Conservation (phyloP, 1,140 invertebrate genomes). For the Oreohelix idahoensis region DNA sequence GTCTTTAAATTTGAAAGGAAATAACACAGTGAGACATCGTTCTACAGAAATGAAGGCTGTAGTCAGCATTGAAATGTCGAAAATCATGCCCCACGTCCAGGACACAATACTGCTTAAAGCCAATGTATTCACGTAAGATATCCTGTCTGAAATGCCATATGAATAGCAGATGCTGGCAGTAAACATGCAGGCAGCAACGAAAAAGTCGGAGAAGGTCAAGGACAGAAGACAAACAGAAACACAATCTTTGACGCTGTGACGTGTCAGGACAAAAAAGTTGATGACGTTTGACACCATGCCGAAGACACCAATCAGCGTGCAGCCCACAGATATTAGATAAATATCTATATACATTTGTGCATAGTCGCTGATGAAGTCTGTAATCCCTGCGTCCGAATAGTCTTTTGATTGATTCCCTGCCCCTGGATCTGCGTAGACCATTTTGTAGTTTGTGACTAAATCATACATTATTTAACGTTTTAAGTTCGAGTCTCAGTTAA, state of each 20-base stretch:
- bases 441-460: no score
- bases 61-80: not conserved
- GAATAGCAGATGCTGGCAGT: not conserved
- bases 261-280: not conserved
- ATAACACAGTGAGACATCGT: not conserved
- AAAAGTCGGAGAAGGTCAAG: conserved; percentile 12
- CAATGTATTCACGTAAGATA: not conserved
- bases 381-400: not conserved
- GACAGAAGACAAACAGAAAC: conserved; percentile 18
- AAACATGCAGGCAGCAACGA: not conserved
- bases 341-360: not conserved
- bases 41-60: conserved; percentile 12
- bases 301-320: not conserved
- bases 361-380: not conserved
- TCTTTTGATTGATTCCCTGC: not conserved
- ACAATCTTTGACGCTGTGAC: conserved; percentile 2
- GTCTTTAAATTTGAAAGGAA: conserved; percentile 3
- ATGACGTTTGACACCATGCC: not conserved
- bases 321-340: not conserved
- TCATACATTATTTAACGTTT: no score
- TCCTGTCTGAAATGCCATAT: not conserved
- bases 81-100: not conserved
- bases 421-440: not conserved
- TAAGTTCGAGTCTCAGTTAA: no score
- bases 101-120: not conserved